phyloP scores from a whole-genome alignment of 2,113 vertebrate species.

The Xiphias gladius region DNA sequence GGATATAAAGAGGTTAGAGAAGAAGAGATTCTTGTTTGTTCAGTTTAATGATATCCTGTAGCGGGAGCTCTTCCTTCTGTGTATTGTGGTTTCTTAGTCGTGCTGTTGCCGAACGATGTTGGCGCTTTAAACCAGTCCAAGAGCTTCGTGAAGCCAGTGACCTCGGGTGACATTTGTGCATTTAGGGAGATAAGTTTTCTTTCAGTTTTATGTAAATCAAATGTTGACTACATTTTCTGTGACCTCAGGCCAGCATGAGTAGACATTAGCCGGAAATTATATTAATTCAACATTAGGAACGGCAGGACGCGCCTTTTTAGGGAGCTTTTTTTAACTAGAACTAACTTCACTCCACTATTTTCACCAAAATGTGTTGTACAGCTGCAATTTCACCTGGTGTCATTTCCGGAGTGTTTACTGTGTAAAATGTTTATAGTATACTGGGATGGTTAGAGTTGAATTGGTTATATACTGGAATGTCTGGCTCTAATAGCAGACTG shows the following conservation, averaged over 20 bases:
- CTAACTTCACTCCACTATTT: neutral
- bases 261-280: neutral
- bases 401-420: neutral
- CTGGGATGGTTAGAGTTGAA: neutral
- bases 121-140: neutral
- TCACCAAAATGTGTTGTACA: neutral
- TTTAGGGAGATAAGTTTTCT: neutral
- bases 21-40: neutral
- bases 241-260: neutral
- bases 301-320: neutral
- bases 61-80: neutral
- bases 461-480: neutral
- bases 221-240: constrained; percentile 9
- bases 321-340: neutral
- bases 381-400: neutral
- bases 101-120: neutral
- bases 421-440: neutral
- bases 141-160: neutral
- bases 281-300: neutral
- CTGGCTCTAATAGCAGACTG: neutral
- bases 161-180: constrained; percentile 4
- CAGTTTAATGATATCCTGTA: neutral
- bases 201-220: constrained; percentile 36
- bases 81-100: too few relatives aligned
- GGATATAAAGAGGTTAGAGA: neutral